These are phyloP conservation scores for Corythoichthys haematopterus DNA, from an alignment of 2,113 vertebrate species.

Conservation along the genomic window DNA sequence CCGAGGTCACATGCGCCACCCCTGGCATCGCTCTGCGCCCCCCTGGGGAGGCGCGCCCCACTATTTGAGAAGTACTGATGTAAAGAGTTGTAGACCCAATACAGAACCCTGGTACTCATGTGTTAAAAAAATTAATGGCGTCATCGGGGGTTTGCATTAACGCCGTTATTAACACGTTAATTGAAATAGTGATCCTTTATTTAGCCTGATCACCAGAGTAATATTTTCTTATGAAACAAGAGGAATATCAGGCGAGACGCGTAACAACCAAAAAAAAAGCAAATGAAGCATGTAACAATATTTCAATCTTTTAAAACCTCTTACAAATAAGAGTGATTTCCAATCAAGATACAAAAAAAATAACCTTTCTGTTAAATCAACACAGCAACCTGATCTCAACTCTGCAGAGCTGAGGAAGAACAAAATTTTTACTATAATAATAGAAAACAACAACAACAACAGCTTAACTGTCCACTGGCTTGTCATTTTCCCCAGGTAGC, in stretches of 20 bases:
- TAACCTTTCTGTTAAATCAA: constrained; percentile 62
- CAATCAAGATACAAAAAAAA: constrained; percentile 73
- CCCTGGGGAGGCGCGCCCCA: too few species aligned
- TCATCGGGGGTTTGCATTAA: too few species aligned
- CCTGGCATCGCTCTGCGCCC: too few species aligned
- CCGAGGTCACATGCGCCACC: too few species aligned
- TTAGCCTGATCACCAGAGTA: too few species aligned
- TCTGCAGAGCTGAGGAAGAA: constrained; percentile 18
- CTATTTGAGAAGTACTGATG: too few species aligned
- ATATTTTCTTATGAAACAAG: neutral
- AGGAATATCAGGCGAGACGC: neutral
- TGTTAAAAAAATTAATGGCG: too few species aligned
- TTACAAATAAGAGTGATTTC: constrained; percentile 64
- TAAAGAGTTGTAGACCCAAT: too few species aligned
- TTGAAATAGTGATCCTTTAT: too few species aligned
- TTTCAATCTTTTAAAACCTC: constrained; percentile 58
- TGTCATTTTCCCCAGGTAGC: constrained; percentile 29
- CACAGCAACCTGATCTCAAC: constrained; percentile 63
- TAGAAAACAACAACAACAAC: neutral
- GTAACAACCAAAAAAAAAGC: neutral
- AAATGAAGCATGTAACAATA: constrained; percentile 17
- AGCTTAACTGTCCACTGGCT: constrained; percentile 33
- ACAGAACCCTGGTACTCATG: too few species aligned
- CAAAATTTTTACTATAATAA: neutral
- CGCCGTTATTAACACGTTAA: too few species aligned